Evolutionary conservation across 1,140 invertebrate genomes (phyloP), one percentile per base, ranked within the genome.

Genomic region (Anastrepha ludens): DNA sequence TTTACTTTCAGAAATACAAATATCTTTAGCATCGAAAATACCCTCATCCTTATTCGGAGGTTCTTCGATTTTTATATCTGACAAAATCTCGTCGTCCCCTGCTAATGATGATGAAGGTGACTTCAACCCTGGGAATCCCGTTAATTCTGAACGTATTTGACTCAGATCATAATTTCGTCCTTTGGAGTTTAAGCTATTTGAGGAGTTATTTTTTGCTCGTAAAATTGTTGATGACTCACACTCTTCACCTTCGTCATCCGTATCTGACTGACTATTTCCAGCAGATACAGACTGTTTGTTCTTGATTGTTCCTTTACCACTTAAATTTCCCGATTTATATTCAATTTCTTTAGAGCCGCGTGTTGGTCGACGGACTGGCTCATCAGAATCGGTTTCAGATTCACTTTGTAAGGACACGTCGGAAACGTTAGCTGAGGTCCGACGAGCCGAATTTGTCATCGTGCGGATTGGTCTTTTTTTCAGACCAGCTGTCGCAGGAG

Each of bases 111-210:
- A 60, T n/a, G 88, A 93, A 88, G 62, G 94, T 91, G 87, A 87
- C 78, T 90, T 89, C 8, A 89, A 85, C 0, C 85, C 88, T 81
- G 92, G 91, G 50, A 97, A 95, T 39, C 97, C 97, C 93, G 97
- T 98, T 0, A 97, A 91, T 92, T 98, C 97, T 0, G 96, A 97
- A 89, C 97, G 94, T 88, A 97, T 97, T 94, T 97, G 96, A 93
- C 96, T 97, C 2, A 97, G 94, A 94, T 97, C 97, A 90, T 97
- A 97, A 91, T 97, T 96, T 5, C 96, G 94, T 17, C 96, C 96
- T 89, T 96, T 96, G 0, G 95, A 94, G 15, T 62, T 89, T 3
- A 86, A 88, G 1, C 9, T 58, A 60, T 78, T 17, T 17, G 86
- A 70, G 50, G 70, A 90, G 88, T 89, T 90, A 62, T 1, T 85